A percentile compares a stretch with the other conserved stretches of the same genome.
These are phyloP conservation scores for Crossaster papposus DNA, from an alignment of 53 echinoderm and acorn worm species.

Conservation along the genomic window DNA sequence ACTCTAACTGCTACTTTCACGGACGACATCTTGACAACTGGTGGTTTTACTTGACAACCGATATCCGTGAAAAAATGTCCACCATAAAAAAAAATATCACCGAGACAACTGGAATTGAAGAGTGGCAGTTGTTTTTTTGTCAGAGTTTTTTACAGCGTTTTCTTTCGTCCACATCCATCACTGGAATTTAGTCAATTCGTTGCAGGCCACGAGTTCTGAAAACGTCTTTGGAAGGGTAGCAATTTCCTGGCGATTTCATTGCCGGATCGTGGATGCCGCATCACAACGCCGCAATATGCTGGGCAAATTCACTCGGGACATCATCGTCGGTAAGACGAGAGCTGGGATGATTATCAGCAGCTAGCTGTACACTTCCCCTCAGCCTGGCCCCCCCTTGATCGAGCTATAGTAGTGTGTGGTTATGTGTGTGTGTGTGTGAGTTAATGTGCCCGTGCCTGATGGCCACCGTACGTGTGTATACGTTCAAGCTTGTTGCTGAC, in stretches of 20 bases:
- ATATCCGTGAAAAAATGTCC: constrained; percentile 13
- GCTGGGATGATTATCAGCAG: neutral
- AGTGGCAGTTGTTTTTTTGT: neutral
- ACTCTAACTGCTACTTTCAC: constrained; percentile 97
- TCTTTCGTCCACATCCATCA: constrained; percentile 10
- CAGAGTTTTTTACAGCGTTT: constrained; percentile 4
- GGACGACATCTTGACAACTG: constrained; percentile 81
- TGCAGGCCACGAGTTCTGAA: constrained; percentile 19
- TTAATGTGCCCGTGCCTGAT: neutral
- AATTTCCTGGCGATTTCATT: constrained; percentile 20
- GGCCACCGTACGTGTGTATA: no score
- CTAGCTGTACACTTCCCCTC: neutral
- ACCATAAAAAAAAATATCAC: neutral
- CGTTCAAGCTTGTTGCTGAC: constrained; percentile 55
- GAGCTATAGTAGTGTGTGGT: no score
- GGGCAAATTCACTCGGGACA: neutral
- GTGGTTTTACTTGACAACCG: neutral
- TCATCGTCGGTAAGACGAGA: neutral
- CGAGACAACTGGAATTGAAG: neutral
- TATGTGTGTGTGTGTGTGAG: constrained; percentile 12
- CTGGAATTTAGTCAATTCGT: neutral
- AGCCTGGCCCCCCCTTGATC: neutral
- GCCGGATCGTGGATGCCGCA: neutral
- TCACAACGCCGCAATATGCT: constrained; percentile 20
- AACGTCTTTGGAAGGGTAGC: constrained; percentile 30